Conservation (phyloP, 2,888 invertebrate genomes). For the Apotomis turbidana region DNA sequence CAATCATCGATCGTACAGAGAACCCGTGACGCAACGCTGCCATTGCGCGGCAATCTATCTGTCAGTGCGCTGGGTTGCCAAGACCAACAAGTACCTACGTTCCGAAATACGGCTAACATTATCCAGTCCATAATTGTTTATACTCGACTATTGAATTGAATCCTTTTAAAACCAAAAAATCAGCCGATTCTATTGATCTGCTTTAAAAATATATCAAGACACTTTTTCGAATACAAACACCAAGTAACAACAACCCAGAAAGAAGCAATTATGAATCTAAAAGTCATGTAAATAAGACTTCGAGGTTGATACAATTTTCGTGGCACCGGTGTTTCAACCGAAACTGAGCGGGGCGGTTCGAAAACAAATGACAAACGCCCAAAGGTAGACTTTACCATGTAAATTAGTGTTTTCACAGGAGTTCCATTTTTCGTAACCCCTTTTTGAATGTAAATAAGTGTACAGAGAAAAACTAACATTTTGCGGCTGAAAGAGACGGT, state of each 20-base stretch:
- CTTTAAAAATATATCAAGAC: constrained; percentile 25
- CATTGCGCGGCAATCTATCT: too few relatives aligned
- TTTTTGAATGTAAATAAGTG: constrained; percentile 64
- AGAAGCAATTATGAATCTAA: constrained; percentile 1
- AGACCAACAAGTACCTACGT: too few relatives aligned
- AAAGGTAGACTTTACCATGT: constrained; percentile 53
- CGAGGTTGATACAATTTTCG: background rate
- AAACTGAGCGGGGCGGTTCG: constrained; percentile 24
- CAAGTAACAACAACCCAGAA: background rate
- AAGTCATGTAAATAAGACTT: background rate
- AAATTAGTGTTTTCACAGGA: constrained; percentile 51
- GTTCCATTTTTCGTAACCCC: constrained; percentile 59
- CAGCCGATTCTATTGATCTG: constrained; percentile 13
- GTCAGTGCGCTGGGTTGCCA: too few relatives aligned
- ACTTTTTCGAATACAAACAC: constrained; percentile 6
- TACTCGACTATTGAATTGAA: background rate
- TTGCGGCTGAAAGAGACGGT: constrained; percentile 48
- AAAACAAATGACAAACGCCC: constrained; percentile 43
- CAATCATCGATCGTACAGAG: too few relatives aligned
- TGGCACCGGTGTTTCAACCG: constrained; percentile 8
- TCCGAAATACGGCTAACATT: too few relatives aligned
- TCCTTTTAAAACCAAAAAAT: constrained; percentile 12
- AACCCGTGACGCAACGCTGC: too few relatives aligned
- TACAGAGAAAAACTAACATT: constrained; percentile 44
- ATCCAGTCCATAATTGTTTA: too few relatives aligned